Base-by-base conservation (phyloP, 2,888 invertebrate species). In the Temnothorax unifasciatus region DNA sequence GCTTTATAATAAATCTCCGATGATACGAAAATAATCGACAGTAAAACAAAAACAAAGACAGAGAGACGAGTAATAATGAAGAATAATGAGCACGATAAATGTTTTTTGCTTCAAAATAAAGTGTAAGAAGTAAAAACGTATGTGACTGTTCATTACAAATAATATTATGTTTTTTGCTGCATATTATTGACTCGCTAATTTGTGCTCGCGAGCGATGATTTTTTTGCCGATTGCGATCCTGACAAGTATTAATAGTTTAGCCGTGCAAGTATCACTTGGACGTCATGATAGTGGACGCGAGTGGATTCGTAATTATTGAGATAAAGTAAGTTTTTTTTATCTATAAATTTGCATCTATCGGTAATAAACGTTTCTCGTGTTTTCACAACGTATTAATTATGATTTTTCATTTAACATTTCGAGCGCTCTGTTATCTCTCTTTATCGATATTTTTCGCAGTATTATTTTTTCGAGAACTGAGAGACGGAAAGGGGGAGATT, bases 291-390 rank as follows among this genome's bases (percentile, higher is more conserved):
- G 29, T 29, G 29, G 29, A 44, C n/a, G 15, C 15, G 59, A 15
- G 13, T 15, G 34, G 47, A 47, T 69, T 59, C 25, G 21, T 69
- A 71, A 81, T 69, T 61, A 71, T 79, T 61, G 38, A n/a, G 61
- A 59, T 81, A 59, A 59, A 81, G 44, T n/a, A 15, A 4, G 21
- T 73, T 41, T 50, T 41, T 50, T 61, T 61, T 54, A 44, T 61
- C 4, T 38, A 57, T 38, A 41, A 13, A 59, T 50, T 47, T 69
- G 13, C 34, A 71, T 81, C 13, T 8, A 38, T 50, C 8, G 50
- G 4, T 25, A 18, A 25, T 61, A 18, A 71, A n/a, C 25, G 13
- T 47, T 54, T 44, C 2, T 41, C 15, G 4, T 38, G 11, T 59
- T 57, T 79, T 34, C 47, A 13, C 41, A 29, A 29, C 15, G n/a